Percentiles rank a stretch among this genome's conserved stretches.
These are phyloP conservation scores for Onychomys leucogaster DNA, from an alignment of 2,797 vertebrate species.

Conservation along the genomic window DNA sequence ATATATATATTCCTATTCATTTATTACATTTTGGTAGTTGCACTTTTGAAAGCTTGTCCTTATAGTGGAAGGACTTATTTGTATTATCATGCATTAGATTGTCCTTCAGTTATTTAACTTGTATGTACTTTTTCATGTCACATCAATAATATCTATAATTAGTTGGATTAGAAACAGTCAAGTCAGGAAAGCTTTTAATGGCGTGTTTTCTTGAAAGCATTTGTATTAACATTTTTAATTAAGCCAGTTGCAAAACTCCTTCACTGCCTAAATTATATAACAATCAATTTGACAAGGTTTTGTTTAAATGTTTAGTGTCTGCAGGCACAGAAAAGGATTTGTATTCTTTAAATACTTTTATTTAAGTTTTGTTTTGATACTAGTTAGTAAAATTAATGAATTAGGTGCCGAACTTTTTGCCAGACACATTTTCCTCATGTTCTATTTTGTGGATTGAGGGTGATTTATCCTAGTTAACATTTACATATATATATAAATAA, in stretches of 20 bases:
- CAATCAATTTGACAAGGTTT: background rate
- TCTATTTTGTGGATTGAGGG: background rate
- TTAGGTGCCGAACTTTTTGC: background rate
- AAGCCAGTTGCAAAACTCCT: background rate
- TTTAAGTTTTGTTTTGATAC: background rate
- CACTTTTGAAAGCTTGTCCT: background rate
- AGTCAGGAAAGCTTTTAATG: background rate
- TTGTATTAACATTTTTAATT: constrained; percentile 27
- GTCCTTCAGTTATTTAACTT: background rate
- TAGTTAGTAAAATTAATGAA: constrained; percentile 1
- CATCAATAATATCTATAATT: background rate
- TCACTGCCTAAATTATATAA: background rate
- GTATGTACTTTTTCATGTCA: background rate
- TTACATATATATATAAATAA: too few species aligned
- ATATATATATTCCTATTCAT: background rate
- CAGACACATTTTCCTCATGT: background rate
- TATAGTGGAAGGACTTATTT: background rate
- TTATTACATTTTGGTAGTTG: background rate
- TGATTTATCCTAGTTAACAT: background rate
- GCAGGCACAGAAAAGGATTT: background rate
- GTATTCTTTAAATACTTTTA: background rate
- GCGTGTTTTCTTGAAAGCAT: constrained; percentile 17
- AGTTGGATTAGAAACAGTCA: background rate
- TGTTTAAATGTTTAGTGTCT: background rate
- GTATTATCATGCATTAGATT: background rate